phyloP scores from a whole-genome alignment of 1,140 invertebrate genomes.

The Drosophila pseudoananassae region DNA sequence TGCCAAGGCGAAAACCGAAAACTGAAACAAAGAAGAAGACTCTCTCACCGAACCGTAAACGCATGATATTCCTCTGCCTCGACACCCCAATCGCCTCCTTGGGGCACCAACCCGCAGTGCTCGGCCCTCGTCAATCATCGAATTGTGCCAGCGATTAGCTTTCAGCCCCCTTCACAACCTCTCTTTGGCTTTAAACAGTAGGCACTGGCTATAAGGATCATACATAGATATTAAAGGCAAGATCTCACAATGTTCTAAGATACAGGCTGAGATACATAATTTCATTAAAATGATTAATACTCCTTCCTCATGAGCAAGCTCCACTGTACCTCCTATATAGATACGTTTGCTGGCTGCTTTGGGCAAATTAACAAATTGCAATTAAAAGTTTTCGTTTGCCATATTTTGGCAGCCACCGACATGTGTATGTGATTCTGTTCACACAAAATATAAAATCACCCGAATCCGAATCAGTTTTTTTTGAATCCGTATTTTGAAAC shows the following conservation, averaged over 20 bases:
- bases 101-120: conserved; percentile 1
- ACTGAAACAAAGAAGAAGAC: background rate
- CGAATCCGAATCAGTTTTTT: conserved; percentile 11
- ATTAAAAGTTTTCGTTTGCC: conserved; percentile 58
- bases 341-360: conserved; percentile 15
- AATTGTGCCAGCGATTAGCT: conserved; percentile 52
- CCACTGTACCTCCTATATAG: background rate
- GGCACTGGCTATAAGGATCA: background rate
- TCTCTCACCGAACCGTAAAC: conserved; percentile 29
- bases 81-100: background rate
- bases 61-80: conserved; percentile 6
- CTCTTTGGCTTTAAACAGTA: background rate
- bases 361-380: conserved; percentile 60
- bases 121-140: conserved; percentile 50
- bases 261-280: too few species aligned
- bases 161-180: conserved; percentile 1
- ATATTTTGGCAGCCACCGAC: conserved; percentile 45
- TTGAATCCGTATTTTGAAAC: conserved; percentile 15
- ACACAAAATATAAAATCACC: conserved; percentile 38
- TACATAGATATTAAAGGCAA: too few species aligned
- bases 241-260: background rate
- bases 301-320: background rate
- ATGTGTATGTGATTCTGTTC: conserved; percentile 33
- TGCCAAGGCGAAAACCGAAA: conserved; percentile 53
- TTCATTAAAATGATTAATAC: background rate